Evolutionary conservation across 2,113 vertebrate species (phyloP), one percentile per base, ranked within the genome.

Genomic region (Antigone vipio): DNA sequence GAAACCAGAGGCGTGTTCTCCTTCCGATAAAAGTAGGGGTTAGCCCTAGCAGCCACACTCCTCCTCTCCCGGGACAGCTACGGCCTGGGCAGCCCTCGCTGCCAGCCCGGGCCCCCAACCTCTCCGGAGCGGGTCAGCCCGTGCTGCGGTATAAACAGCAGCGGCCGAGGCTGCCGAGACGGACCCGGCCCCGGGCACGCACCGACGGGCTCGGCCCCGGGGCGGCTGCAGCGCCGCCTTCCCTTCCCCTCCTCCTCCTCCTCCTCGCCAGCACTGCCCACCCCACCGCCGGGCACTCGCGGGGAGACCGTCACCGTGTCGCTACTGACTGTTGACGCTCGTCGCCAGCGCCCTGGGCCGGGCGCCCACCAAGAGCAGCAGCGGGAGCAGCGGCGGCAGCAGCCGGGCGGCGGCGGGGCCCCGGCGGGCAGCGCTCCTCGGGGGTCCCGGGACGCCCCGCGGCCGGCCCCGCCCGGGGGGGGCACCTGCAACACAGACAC

Each of bases 101-200:
- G 40, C 26, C 68, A 32, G 62, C 52, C 34, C 47, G 6, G 7
- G 8, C 23, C 23, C 64, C 49, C 45, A 7, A 10, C 29, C 55
- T 4, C 11, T 18, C 81, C 47, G 60, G 16, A 14, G 34, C 22
- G 13, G 19, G 9, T 9, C 45, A 27, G 62, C 56, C 56, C 45
- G 2, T 3, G 18, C 55, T 3, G 55, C 11, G n/a, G 1, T 4
- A 3, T 5, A 9, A 47, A 21, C 2, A 15, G 8, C 53, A 3
- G 53, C 26, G 44, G 32, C 32, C 38, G 30, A 18, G 45, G 67
- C 30, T 13, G 56, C 47, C 8, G 35, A 20, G 18, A 50, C 49
- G 23, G 40, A 42, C 40, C 40, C 40, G 40, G 40, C 40, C 9
- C 40, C 40, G 40, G 40, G 40, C 40, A 42, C 40, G 12, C 40